Evolutionary conservation across 2,113 vertebrate species (phyloP).

Genomic region (Nymphicus hollandicus): DNA sequence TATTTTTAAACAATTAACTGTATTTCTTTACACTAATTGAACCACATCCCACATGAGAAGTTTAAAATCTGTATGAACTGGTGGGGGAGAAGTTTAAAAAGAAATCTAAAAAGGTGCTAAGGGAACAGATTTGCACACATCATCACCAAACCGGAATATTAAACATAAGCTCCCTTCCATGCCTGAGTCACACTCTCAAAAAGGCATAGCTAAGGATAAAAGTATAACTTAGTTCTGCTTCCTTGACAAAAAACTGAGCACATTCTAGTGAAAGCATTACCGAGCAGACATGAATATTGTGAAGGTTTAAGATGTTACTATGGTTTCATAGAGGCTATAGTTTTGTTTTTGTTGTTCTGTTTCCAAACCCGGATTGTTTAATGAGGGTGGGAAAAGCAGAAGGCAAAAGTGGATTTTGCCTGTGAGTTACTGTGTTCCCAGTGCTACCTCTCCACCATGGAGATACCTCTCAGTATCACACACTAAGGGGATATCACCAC

Average conservation of each 20-base stretch:
- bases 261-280: background rate
- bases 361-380: background rate
- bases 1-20: background rate
- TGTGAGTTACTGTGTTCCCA: background rate
- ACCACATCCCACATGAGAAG: background rate
- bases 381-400: background rate
- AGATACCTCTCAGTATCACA: background rate
- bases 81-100: rapidly evolving
- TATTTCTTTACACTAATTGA: background rate
- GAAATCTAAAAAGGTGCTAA: background rate
- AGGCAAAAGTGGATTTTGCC: background rate
- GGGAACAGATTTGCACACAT: background rate
- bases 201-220: conserved; percentile 41
- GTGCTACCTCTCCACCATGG: rapidly evolving
- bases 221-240: conserved; percentile 3
- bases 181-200: background rate
- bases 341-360: background rate
- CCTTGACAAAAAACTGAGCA: background rate
- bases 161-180: background rate
- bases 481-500: background rate
- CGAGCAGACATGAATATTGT: background rate
- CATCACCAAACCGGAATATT: background rate
- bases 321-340: background rate
- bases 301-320: background rate
- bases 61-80: background rate